Evolutionary conservation across 2,888 invertebrate species (phyloP).

Genomic region (Hermodice carunculata): DNA sequence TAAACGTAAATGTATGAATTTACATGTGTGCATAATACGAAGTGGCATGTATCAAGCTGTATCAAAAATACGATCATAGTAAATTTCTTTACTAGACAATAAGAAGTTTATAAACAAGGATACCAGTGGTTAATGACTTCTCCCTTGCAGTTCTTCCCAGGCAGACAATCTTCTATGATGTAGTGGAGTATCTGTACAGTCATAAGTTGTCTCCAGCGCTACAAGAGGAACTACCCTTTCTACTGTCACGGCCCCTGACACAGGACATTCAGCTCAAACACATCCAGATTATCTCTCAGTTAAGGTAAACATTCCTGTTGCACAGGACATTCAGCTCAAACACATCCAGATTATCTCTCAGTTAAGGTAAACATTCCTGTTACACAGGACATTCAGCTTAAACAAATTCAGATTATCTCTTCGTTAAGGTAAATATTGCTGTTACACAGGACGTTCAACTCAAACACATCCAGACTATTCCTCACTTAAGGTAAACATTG

Average conservation of each 20-base stretch:
- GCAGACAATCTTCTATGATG: conserved; percentile 67
- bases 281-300: conserved; percentile 59
- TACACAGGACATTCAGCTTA: conserved; percentile 61
- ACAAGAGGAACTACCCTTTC: conserved; percentile 54
- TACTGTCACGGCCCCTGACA: conserved; percentile 59
- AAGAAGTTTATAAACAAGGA: no score
- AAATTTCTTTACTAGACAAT: no score
- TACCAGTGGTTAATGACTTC: no score
- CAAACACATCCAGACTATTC: conserved; percentile 62
- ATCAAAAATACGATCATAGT: no score
- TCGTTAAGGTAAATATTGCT: conserved; percentile 59
- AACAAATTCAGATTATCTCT: conserved; percentile 64
- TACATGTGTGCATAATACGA: no score
- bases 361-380: conserved; percentile 59
- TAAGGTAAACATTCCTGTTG: conserved; percentile 61
- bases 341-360: conserved; percentile 64
- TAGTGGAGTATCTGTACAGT: conserved; percentile 64
- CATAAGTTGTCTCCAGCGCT: conserved; percentile 57
- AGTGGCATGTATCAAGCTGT: no score
- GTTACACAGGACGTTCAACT: conserved; percentile 63
- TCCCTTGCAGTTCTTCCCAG: conserved; percentile 58
- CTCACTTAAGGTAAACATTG: conserved; percentile 56
- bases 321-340: conserved; percentile 61
- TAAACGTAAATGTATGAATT: no score
- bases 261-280: conserved; percentile 64